Conservation (phyloP, 2,797 vertebrate genomes). For the Molothrus ater region DNA sequence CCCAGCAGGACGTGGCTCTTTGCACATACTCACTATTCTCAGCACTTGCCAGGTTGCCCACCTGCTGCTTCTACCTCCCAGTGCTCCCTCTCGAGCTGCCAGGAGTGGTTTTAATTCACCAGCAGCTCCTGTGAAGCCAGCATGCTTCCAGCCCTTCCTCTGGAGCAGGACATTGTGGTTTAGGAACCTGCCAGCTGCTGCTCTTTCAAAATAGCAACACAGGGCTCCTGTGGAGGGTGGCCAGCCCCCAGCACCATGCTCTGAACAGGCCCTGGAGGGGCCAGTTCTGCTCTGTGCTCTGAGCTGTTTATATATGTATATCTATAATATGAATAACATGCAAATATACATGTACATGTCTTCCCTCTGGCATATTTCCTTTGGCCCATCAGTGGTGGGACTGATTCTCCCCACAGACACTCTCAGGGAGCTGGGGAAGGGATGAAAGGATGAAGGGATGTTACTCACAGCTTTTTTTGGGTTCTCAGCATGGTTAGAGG, state of each 20-base stretch:
- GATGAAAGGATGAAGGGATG: neutral
- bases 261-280: neutral
- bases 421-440: neutral
- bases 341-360: rapidly evolving
- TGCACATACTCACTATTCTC: neutral
- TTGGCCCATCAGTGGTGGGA: neutral
- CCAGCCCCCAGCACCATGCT: neutral
- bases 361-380: neutral
- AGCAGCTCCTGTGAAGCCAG: neutral
- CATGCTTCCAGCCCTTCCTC: rapidly evolving
- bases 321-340: neutral
- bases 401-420: neutral
- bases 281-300: neutral
- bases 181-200: neutral
- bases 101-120: neutral
- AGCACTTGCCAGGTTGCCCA: neutral
- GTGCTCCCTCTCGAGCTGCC: neutral
- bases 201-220: neutral
- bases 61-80: neutral
- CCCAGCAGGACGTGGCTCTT: neutral
- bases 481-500: neutral
- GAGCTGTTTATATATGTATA: neutral
- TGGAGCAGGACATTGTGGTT: rapidly evolving
- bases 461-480: neutral
- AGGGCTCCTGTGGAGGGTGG: neutral